Evolutionary conservation across 2,797 vertebrate genomes (phyloP).

Genomic region (Poeciliopsis turneri): DNA sequence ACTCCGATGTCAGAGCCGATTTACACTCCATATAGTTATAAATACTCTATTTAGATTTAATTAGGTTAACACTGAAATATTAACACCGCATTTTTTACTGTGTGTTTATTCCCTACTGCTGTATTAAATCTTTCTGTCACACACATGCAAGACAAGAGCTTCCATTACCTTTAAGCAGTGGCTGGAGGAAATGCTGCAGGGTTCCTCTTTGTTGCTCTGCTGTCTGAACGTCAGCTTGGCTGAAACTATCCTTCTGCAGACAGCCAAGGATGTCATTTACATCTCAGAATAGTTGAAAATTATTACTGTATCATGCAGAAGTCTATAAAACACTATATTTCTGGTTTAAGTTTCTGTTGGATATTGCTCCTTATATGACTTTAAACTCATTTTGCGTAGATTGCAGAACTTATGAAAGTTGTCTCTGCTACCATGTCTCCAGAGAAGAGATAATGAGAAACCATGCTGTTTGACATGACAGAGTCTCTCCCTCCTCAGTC

Average conservation of each 20-base stretch:
- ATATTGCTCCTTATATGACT: background rate
- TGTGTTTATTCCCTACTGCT: conserved; percentile 24
- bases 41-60: too few relatives aligned
- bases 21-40: too few relatives aligned
- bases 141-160: conserved; percentile 16
- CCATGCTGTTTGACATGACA: conserved; percentile 42
- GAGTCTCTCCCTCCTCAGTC: conserved; percentile 15
- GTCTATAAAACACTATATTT: background rate
- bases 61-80: too few relatives aligned
- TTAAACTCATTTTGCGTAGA: background rate
- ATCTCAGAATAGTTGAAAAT: background rate
- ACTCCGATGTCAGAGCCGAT: too few relatives aligned
- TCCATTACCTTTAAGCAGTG: conserved; percentile 15
- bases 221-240: background rate
- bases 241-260: background rate
- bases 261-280: background rate
- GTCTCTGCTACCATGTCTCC: conserved; percentile 7
- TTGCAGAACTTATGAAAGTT: conserved; percentile 23
- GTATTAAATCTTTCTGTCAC: conserved; percentile 12
- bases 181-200: background rate
- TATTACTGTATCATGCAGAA: background rate
- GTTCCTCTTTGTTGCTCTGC: conserved; percentile 3
- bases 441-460: conserved; percentile 58
- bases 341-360: background rate
- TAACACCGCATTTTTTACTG: too few relatives aligned